Evolutionary conservation across 2,797 vertebrate genomes (phyloP).

Genomic region (Spea hammondii): DNA sequence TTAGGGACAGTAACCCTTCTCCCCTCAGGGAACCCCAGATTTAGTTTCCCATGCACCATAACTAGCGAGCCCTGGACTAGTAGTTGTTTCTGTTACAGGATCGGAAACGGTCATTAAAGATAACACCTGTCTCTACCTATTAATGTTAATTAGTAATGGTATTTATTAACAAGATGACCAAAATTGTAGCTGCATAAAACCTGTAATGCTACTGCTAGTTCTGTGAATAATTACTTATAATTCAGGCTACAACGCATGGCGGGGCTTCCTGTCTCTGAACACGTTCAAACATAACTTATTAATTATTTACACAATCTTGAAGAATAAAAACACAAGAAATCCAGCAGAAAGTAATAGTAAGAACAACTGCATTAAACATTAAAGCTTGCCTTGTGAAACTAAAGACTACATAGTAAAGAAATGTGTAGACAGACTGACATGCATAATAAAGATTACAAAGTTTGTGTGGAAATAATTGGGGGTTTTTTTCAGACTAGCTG

Average conservation of each 20-base stretch:
- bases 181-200: background rate
- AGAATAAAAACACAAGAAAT: background rate
- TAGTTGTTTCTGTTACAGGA: too few relatives aligned
- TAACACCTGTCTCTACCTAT: too few relatives aligned
- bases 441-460: background rate
- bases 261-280: background rate
- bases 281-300: background rate
- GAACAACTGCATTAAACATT: conserved; percentile 5
- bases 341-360: conserved; percentile 6
- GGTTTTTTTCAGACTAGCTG: background rate
- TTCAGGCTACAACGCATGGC: background rate
- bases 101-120: too few relatives aligned
- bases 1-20: too few relatives aligned
- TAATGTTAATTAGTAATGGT: too few relatives aligned
- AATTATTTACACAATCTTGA: background rate
- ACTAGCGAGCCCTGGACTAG: too few relatives aligned
- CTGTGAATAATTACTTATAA: background rate
- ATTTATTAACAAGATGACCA: background rate
- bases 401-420: conserved; percentile 15
- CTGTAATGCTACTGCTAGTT: background rate
- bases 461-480: background rate
- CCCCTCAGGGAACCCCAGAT: too few relatives aligned
- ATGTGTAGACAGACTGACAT: conserved; percentile 12
- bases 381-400: conserved; percentile 12
- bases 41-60: too few relatives aligned